Base-by-base conservation (phyloP, 2,888 invertebrate species). In the Cactoblastis cactorum region DNA sequence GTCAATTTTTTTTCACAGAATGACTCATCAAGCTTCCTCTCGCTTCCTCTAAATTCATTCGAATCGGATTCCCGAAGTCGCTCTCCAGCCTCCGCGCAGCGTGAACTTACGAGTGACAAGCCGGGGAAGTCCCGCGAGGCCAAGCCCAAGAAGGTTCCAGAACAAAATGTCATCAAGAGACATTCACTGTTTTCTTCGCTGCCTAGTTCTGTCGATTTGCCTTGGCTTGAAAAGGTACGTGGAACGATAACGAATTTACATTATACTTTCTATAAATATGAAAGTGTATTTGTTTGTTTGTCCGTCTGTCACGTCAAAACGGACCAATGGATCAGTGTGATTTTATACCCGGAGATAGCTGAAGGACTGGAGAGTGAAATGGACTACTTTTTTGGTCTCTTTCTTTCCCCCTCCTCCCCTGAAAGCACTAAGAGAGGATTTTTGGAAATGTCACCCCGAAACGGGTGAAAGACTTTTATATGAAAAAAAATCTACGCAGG, bases 31-130 rank as follows among this genome's bases (percentile, higher is more conserved):
- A 5, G 22, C 3, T 3, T 22, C n/a, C 69, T 75, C 46, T 84
- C 85, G 0, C 60, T 69, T 49, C 78, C 75, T 34, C 77, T 72
- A 32, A 57, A 69, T 0, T 46, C 69, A 0, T 79, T 81, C 67
- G 87, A 87, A 50, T 83, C 83, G 0, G 88, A 87, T 57, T 78
- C 85, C 0, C 67, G 64, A 34, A 81, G 81, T 55, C 69, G 69
- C n/a, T 74, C 77, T 1, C 38, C 33, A 1, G 4, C 57, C 15
- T 50, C 34, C 19, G 55, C 55, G 24, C 57, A 53, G 11, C 61
- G 51, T 14, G 39, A 22, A n/a, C 22, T 6, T 0, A 12, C 22
- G 17, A 17, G 11, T 1, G 9, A 37, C 8, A 6, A 11, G 5
- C 6, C 37, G 17, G 37, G 17, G 0, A 17, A 72, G 41, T 38